These are phyloP conservation scores for Mixornis gularis DNA, from an alignment of 2,113 vertebrate species.

Conservation along the genomic window DNA sequence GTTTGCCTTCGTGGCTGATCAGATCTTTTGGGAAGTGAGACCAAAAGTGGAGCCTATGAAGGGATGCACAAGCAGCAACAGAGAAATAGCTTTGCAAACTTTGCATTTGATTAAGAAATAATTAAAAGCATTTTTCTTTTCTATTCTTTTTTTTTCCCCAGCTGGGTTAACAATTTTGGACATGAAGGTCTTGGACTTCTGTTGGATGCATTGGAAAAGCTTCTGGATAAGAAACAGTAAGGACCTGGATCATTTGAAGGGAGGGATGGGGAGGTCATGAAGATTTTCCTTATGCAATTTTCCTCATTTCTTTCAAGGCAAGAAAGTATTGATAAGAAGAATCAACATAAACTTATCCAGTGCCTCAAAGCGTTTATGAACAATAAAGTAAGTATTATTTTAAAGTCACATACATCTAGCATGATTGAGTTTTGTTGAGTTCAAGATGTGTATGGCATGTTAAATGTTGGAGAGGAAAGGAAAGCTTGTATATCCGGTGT, in stretches of 20 bases:
- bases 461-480: neutral
- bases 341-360: slow-evolving; percentile 97
- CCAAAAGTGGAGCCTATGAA: neutral
- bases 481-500: neutral
- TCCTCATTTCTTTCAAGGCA: slow-evolving; percentile 73
- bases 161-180: slow-evolving; percentile 99
- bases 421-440: neutral
- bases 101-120: neutral
- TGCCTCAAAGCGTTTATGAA: slow-evolving; percentile 99
- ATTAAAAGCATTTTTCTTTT: neutral
- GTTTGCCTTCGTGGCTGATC: neutral
- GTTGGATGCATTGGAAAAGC: slow-evolving; percentile 88
- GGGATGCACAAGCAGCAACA: neutral
- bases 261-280: neutral
- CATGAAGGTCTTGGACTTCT: slow-evolving; percentile 94
- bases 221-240: slow-evolving; percentile 97
- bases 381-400: slow-evolving; percentile 86
- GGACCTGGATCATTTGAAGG: slow-evolving; percentile 11
- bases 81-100: neutral
- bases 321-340: slow-evolving; percentile 93
- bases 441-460: neutral
- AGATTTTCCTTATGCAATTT: neutral
- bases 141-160: slow-evolving; percentile 20
- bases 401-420: neutral
- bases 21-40: neutral